A percentile compares a stretch with the other conserved stretches of the same genome.
Evolutionary conservation across 2,797 vertebrate genomes (phyloP).

Genomic region (Labroides dimidiatus): DNA sequence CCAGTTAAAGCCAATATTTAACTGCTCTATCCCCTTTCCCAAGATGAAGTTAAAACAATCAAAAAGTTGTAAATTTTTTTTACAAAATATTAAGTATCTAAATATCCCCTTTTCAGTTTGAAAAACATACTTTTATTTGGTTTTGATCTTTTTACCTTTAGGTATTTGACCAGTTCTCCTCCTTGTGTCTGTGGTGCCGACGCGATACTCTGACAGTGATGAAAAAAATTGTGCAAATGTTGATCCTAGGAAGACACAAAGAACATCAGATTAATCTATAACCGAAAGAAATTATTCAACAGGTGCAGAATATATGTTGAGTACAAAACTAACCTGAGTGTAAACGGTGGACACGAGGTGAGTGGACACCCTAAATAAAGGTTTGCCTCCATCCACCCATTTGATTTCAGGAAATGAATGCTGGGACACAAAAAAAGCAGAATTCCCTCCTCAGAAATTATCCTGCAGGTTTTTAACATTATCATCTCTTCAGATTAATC

Average conservation of each 20-base stretch:
- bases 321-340: slow-evolving; percentile 88
- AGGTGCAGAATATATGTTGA: background rate
- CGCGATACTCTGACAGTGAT: slow-evolving; percentile 91
- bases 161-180: slow-evolving; percentile 95
- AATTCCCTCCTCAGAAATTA: background rate
- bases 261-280: background rate
- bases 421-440: slow-evolving; percentile 72
- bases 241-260: slow-evolving; percentile 87
- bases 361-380: slow-evolving; percentile 91
- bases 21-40: too few relatives aligned
- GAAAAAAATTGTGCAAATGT: slow-evolving; percentile 98
- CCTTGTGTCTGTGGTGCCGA: slow-evolving; percentile 86
- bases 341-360: slow-evolving; percentile 98
- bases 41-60: too few relatives aligned
- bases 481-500: background rate
- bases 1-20: too few relatives aligned
- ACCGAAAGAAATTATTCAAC: background rate
- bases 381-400: slow-evolving; percentile 97
- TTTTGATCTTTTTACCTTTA: slow-evolving; percentile 87
- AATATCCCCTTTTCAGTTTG: too few relatives aligned
- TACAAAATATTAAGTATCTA: too few relatives aligned
- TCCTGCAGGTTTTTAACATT: background rate
- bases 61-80: too few relatives aligned
- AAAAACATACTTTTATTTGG: too few relatives aligned
- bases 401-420: slow-evolving; percentile 94